Conservation (phyloP, 2,113 vertebrate genomes). For the Hemicordylus capensis region DNA sequence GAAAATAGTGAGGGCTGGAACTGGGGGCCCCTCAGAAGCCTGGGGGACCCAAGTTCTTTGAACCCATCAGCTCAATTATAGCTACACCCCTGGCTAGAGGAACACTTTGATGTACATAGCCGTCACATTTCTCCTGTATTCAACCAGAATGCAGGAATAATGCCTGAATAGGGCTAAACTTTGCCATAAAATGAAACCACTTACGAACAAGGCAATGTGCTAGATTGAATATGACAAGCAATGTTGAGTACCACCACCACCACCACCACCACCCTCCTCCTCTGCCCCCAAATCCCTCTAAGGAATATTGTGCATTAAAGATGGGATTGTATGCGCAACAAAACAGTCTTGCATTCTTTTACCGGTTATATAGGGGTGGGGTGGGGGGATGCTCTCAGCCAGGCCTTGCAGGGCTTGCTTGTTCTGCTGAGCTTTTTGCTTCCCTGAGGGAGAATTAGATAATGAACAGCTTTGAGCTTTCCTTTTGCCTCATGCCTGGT, state of each 20-base stretch:
- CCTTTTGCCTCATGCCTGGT: constrained; percentile 46
- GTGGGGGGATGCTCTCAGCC: background rate
- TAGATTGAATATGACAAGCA: constrained; percentile 36
- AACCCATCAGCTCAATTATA: no score
- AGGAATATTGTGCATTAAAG: constrained; percentile 65
- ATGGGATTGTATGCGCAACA: constrained; percentile 17
- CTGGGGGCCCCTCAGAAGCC: no score
- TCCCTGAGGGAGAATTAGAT: constrained; percentile 52
- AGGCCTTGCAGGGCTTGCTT: constrained; percentile 14
- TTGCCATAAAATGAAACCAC: background rate
- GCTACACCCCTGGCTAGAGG: no score
- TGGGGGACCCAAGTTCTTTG: no score
- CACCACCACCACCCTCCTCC: no score
- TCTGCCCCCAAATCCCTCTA: constrained; percentile 38
- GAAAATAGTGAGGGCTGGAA: no score
- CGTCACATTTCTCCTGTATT: no score
- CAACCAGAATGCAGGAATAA: no score
- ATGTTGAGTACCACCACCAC: constrained; percentile 23
- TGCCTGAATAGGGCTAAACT: no score
- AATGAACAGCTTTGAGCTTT: constrained; percentile 38
- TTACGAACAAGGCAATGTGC: background rate
- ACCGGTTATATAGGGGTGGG: background rate
- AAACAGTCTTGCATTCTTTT: constrained; percentile 40
- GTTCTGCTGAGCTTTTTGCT: constrained; percentile 36
- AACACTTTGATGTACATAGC: no score